phyloP scores from a whole-genome alignment of 2,113 vertebrate species.

The Equus przewalskii region DNA sequence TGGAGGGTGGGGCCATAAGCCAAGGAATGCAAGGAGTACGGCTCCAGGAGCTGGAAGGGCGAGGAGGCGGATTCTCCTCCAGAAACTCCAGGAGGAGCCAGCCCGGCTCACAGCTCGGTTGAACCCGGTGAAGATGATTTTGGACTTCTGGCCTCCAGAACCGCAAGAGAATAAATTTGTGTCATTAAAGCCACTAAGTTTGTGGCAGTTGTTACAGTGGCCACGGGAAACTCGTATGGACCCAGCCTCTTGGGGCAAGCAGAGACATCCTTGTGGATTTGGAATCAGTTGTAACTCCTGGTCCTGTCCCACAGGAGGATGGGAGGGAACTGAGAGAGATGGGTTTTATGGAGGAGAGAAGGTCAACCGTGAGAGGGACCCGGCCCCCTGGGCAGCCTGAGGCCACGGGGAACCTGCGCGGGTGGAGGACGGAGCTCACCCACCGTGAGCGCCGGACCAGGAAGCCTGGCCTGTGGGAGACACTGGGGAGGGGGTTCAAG shows the following conservation, averaged over 20 bases:
- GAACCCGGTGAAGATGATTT: no score
- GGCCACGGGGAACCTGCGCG: fast-evolving
- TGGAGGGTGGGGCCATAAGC: background rate
- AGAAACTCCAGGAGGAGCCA: no score
- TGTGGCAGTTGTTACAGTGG: fast-evolving
- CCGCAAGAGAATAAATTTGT: no score
- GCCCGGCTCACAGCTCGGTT: no score
- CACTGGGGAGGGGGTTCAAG: fast-evolving
- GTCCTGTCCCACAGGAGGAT: background rate
- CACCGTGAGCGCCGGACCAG: no score
- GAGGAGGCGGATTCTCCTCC: no score
- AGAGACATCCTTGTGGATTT: background rate
- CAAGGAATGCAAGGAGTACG: fast-evolving
- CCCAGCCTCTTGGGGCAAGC: background rate
- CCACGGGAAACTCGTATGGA: fast-evolving
- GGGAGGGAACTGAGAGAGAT: background rate
- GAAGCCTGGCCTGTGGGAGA: no score
- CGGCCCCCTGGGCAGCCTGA: background rate
- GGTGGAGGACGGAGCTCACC: background rate
- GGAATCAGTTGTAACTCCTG: background rate
- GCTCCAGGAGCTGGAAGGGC: background rate
- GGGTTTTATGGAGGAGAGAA: background rate
- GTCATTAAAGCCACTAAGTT: no score
- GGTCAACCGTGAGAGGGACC: background rate
- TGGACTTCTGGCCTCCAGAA: background rate